These are phyloP conservation scores for Orthosia incerta DNA, from an alignment of 2,888 invertebrate species.

Conservation along the genomic window DNA sequence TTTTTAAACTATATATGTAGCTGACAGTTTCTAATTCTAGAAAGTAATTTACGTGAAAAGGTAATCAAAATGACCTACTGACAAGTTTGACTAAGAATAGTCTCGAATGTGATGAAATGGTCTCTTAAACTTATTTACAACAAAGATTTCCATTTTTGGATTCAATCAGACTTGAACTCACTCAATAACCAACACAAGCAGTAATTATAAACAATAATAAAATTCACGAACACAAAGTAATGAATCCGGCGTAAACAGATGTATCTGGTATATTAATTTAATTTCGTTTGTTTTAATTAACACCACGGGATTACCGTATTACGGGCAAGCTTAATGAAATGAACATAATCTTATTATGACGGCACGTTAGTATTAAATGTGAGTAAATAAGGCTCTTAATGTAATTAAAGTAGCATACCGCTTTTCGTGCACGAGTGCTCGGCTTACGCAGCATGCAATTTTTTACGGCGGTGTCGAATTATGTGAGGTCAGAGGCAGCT, in stretches of 20 bases:
- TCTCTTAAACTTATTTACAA: not conserved
- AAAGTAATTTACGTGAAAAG: too few species aligned
- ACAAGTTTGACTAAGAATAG: too few species aligned
- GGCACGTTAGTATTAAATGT: constrained; percentile 44
- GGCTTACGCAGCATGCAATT: constrained; percentile 43
- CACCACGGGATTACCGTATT: constrained; percentile 52
- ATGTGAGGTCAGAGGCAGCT: constrained; percentile 4
- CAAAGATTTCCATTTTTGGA: not conserved
- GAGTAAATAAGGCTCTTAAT: constrained; percentile 49
- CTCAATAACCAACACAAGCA: not conserved
- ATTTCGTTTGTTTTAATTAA: constrained; percentile 60
- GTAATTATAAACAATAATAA: constrained; percentile 17
- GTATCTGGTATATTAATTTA: constrained; percentile 46
- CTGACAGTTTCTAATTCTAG: too few species aligned
- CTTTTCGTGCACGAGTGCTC: constrained; percentile 26
- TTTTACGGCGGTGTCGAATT: constrained; percentile 35
- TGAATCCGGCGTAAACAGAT: constrained; percentile 30
- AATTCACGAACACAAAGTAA: constrained; percentile 24
- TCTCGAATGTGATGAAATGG: too few species aligned
- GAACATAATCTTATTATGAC: constrained; percentile 60
- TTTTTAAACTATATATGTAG: too few species aligned
- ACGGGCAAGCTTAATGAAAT: constrained; percentile 61
- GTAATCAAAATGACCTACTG: too few species aligned
- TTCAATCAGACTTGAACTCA: not conserved
- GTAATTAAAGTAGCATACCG: constrained; percentile 49